Evolutionary conservation across 2,113 vertebrate genomes (phyloP).

Genomic region (Polyodon spathula): DNA sequence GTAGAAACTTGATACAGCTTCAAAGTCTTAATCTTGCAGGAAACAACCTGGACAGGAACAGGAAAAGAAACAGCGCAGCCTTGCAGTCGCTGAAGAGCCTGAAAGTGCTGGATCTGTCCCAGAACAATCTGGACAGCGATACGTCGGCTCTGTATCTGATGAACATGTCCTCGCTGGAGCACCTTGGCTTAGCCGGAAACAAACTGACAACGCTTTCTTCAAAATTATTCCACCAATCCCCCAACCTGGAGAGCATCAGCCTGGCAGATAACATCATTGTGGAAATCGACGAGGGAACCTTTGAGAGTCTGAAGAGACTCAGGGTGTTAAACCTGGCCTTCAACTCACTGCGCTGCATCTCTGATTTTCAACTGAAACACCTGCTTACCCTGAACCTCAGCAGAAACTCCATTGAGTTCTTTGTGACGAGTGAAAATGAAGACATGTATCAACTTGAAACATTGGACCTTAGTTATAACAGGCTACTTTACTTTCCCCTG

Average conservation of each 20-base stretch:
- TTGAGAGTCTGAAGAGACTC: slow-evolving; percentile 48
- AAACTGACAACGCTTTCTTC: slow-evolving; percentile 42
- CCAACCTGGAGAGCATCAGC: slow-evolving; percentile 36
- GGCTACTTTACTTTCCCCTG: slow-evolving; percentile 54
- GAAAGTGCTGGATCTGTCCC: slow-evolving; percentile 51
- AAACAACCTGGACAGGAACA: slow-evolving; percentile 48
- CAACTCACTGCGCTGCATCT: slow-evolving; percentile 57
- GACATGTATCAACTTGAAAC: slow-evolving; percentile 47
- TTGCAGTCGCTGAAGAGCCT: slow-evolving; percentile 45
- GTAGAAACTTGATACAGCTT: slow-evolving; percentile 48
- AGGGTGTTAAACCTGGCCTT: slow-evolving; percentile 50
- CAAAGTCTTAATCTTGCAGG: slow-evolving; percentile 51
- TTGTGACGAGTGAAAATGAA: slow-evolving; percentile 28
- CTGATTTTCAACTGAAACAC: slow-evolving; percentile 57
- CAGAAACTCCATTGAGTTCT: slow-evolving; percentile 56
- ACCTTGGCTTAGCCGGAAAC: slow-evolving; percentile 54
- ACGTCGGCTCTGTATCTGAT: slow-evolving; percentile 49
- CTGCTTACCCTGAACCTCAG: slow-evolving; percentile 60
- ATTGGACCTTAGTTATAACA: slow-evolving; percentile 64
- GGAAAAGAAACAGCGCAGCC: slow-evolving; percentile 41
- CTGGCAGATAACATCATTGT: slow-evolving; percentile 58
- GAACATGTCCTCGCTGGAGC: slow-evolving; percentile 48
- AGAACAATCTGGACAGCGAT: slow-evolving; percentile 51
- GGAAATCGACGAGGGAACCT: slow-evolving; percentile 52
- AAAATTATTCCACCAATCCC: slow-evolving; percentile 41